Base-by-base conservation (phyloP, 2,797 vertebrate species). In the Micromesistius poutassou region DNA sequence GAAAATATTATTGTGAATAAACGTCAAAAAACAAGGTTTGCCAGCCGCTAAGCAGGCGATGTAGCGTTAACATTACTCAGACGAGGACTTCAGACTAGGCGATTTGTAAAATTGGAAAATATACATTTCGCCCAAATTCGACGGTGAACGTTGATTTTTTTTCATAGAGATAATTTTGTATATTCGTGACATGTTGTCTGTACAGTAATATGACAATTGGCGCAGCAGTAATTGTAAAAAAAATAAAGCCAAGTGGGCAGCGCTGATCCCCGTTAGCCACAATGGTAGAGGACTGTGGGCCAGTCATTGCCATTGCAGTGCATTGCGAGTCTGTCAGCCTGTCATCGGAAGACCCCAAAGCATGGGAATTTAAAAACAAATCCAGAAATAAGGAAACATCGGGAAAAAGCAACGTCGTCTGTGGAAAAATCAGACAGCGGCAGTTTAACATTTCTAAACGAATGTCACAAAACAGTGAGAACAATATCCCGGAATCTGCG, bases 401-500 rank as follows among this genome's bases (percentile, higher is more conserved):
- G 71, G 87, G 92, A 91, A 91, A 85, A 90, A 31, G 81, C 76
- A 77, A 7, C 0, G 71, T 13, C 5, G 73, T 0, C 8, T 79
- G 83, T 55, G 14, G 83, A 83, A 83, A 81, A 88, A 83, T 81
- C 62, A 68, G 62, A 1, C n/a, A 4, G n/a, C 10, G 25, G n/a
- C 62, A 10, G n/a, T 28, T 25, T 68, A 10, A 28, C 3, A 28
- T 79, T 62, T 33, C 1, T 6, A 16, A 0, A 80, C 73, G 74
- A 86, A 2, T 7, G 74, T 31, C 62, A 80, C 13, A 76, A 88
- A 84, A 85, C 71, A 76, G 42, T 78, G 84, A 85, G 93, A 94
- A 93, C 89, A 79, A 68, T 12, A 85, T 84, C 93, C 93, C 93
- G 89, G 90, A 92, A 93, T 92, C 94, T 94, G 95, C 94, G 95